Percentiles rank a stretch among this genome's conserved stretches.
Conservation (phyloP, 2,113 vertebrate genomes). For the Todiramphus chloris region DNA sequence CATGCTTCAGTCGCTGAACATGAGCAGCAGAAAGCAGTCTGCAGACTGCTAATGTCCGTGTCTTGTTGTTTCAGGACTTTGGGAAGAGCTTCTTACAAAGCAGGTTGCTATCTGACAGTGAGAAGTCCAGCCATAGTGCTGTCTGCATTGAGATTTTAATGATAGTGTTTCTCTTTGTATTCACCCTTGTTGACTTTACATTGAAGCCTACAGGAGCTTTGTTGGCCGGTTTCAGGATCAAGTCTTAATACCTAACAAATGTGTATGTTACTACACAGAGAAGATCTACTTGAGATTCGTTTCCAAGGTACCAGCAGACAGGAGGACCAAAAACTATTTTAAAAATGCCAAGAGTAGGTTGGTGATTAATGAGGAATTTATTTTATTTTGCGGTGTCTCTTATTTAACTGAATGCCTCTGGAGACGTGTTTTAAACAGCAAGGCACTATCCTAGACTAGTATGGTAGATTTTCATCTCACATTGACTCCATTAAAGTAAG, state of each 20-base stretch:
- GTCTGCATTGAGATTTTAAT: neutral
- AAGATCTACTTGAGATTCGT: neutral
- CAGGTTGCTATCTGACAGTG: neutral
- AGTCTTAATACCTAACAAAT: neutral
- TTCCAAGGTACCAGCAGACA: conserved; percentile 5
- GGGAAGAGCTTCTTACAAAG: neutral
- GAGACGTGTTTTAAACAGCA: conserved; percentile 47
- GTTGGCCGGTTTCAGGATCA: neutral
- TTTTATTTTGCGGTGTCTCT: conserved; percentile 63
- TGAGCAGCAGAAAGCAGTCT: neutral
- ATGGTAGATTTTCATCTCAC: conserved; percentile 68
- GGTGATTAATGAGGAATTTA: conserved; percentile 65
- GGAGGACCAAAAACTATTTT: conserved; percentile 30
- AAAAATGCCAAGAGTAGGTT: conserved; percentile 20
- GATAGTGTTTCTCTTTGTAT: neutral
- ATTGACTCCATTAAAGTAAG: conserved; percentile 80
- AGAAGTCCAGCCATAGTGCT: neutral
- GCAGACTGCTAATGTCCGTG: neutral
- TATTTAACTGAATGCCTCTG: conserved; percentile 61
- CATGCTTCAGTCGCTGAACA: neutral
- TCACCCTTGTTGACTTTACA: neutral
- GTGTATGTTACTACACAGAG: neutral
- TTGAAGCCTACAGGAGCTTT: neutral
- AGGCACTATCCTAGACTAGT: conserved; percentile 41
- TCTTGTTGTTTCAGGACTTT: neutral